Percentiles rank a stretch among this genome's conserved stretches.
Conservation (phyloP, 2,113 vertebrate species). For the Recurvirostra avosetta region DNA sequence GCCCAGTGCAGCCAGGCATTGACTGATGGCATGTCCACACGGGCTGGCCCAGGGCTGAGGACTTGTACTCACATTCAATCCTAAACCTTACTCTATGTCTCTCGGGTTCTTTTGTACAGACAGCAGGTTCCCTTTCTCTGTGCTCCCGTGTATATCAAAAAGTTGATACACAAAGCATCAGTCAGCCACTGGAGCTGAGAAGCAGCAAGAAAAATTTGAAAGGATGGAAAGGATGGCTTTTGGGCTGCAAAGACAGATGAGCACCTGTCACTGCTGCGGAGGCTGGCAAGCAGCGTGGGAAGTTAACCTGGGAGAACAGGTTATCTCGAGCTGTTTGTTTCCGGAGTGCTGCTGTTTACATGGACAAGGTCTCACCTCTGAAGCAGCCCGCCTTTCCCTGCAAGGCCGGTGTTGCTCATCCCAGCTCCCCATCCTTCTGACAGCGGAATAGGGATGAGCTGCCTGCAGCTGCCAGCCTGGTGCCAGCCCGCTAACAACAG, state of each 20-base stretch:
- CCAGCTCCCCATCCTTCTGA: background rate
- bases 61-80: fast-evolving
- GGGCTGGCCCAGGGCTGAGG: background rate
- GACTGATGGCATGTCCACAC: fast-evolving
- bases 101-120: fast-evolving
- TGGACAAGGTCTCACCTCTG: background rate
- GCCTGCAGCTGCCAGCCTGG: background rate
- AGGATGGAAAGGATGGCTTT: background rate
- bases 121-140: background rate
- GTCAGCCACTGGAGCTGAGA: background rate
- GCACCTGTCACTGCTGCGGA: background rate
- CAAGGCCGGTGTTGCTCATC: background rate
- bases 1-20: background rate
- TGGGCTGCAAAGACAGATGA: background rate
- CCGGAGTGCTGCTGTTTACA: background rate
- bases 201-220: background rate
- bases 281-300: background rate
- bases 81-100: background rate
- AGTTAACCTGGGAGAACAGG: background rate
- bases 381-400: background rate
- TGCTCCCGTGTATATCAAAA: background rate
- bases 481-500: background rate
- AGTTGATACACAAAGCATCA: fast-evolving
- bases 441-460: background rate
- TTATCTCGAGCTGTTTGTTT: background rate